Evolutionary conservation across 2,888 invertebrate genomes (phyloP).

Genomic region (Pristionchus exspectatus): DNA sequence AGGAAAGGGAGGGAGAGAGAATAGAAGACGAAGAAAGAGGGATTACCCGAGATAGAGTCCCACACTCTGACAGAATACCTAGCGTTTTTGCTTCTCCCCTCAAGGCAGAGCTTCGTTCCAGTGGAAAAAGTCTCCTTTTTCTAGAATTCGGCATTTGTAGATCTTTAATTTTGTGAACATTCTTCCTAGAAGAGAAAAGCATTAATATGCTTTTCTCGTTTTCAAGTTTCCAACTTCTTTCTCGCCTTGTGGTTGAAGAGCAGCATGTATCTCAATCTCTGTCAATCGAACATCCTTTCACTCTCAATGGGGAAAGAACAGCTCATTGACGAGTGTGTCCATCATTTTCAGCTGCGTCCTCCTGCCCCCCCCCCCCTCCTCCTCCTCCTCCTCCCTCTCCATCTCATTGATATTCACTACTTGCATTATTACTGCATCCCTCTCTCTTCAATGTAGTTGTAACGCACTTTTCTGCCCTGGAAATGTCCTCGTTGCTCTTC

Average conservation of each 20-base stretch:
- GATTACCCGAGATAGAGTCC: constrained; percentile 37
- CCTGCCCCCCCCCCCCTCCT: background rate
- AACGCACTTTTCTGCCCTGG: constrained; percentile 55
- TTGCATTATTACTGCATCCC: constrained; percentile 53
- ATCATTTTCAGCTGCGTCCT: background rate
- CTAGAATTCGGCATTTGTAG: background rate
- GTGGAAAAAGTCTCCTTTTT: background rate
- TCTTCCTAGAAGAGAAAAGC: background rate
- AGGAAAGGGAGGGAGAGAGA: background rate
- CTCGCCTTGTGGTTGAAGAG: background rate
- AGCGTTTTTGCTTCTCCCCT: background rate
- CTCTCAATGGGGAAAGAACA: constrained; percentile 31
- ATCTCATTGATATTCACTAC: constrained; percentile 37
- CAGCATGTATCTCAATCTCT: background rate
- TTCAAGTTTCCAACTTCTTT: background rate
- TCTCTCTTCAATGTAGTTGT: constrained; percentile 55
- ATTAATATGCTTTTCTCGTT: background rate
- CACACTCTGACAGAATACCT: background rate
- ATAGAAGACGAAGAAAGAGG: constrained; percentile 45
- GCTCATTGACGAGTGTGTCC: constrained; percentile 17
- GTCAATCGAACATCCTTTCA: constrained; percentile 30
- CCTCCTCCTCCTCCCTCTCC: constrained; percentile 56
- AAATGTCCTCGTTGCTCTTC: constrained; percentile 58
- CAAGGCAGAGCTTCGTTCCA: background rate
- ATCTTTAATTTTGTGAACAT: background rate